Evolutionary conservation across 37 sponge, comb jelly and placozoan genomes (phyloP).

Genomic region (Mnemiopsis leidyi): DNA sequence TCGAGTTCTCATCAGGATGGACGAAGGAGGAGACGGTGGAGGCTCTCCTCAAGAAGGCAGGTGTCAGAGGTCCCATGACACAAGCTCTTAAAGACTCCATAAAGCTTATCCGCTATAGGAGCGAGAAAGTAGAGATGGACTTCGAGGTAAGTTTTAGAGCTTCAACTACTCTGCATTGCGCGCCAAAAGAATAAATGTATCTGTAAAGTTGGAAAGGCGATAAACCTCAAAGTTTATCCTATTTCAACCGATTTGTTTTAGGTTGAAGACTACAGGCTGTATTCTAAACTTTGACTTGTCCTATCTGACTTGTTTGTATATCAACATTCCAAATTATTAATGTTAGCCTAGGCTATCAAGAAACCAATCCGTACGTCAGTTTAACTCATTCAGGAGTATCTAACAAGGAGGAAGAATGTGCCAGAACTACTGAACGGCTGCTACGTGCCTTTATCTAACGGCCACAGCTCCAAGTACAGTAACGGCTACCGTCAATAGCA

Average conservation of each 20-base stretch:
- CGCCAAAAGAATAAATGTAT: too few relatives aligned
- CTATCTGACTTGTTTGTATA: not conserved
- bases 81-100: constrained; percentile 71
- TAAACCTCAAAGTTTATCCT: too few relatives aligned
- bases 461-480: not conserved
- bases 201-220: too few relatives aligned
- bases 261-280: too few relatives aligned
- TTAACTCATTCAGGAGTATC: constrained; percentile 11
- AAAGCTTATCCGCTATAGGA: constrained; percentile 79
- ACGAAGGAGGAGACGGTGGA: constrained; percentile 81
- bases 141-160: constrained; percentile 74
- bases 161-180: too few relatives aligned
- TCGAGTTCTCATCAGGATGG: too few relatives aligned
- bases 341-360: not conserved
- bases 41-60: constrained; percentile 88
- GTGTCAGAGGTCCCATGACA: constrained; percentile 78
- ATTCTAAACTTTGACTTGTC: too few relatives aligned
- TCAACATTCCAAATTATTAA: not conserved
- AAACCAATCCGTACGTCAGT: not conserved
- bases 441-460: not conserved
- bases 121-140: constrained; percentile 77
- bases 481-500: not conserved
- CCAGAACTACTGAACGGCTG: constrained; percentile 25
- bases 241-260: too few relatives aligned
- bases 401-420: not conserved